Evolutionary conservation across 2,797 vertebrate genomes (phyloP).

Genomic region (Adelosebastes latens): DNA sequence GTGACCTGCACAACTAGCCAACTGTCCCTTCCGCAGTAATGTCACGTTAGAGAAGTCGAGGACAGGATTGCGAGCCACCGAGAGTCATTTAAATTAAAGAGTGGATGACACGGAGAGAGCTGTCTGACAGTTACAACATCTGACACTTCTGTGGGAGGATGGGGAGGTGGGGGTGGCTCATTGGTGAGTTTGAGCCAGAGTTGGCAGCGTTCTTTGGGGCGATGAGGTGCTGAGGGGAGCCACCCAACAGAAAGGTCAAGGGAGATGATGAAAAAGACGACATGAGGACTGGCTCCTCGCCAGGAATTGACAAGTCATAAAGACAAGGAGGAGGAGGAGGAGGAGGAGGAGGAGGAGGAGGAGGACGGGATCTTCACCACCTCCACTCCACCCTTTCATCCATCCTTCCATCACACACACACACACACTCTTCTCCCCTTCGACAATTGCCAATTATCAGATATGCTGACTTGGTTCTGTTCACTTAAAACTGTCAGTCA

Average conservation of each 20-base stretch:
- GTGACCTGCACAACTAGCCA: not conserved
- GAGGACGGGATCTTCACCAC: conserved; percentile 5
- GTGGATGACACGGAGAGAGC: conserved; percentile 28
- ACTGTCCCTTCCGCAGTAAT: not conserved
- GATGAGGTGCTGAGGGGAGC: conserved; percentile 1
- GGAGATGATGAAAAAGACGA: conserved; percentile 45
- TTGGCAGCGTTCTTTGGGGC: conserved; percentile 7
- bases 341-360: not conserved
- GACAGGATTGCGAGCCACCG: not conserved
- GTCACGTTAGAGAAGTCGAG: not conserved
- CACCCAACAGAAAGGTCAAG: conserved; percentile 52
- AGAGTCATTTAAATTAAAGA: conserved; percentile 56
- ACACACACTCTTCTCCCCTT: not conserved
- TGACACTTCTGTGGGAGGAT: conserved; percentile 28
- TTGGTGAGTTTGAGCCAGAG: not conserved
- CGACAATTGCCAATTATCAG: conserved; percentile 65
- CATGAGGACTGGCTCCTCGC: conserved; percentile 24
- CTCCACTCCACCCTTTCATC: conserved; percentile 1
- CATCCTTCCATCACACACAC: conserved; percentile 5
- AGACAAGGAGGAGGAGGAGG: conserved; percentile 11
- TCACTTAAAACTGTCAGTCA: conserved; percentile 62
- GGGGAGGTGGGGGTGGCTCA: not conserved
- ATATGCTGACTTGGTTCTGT: conserved; percentile 59
- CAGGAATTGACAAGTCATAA: conserved; percentile 38
- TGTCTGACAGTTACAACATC: conserved; percentile 47